Conservation (phyloP, 2,113 vertebrate genomes). For the Ifrita kowaldi region DNA sequence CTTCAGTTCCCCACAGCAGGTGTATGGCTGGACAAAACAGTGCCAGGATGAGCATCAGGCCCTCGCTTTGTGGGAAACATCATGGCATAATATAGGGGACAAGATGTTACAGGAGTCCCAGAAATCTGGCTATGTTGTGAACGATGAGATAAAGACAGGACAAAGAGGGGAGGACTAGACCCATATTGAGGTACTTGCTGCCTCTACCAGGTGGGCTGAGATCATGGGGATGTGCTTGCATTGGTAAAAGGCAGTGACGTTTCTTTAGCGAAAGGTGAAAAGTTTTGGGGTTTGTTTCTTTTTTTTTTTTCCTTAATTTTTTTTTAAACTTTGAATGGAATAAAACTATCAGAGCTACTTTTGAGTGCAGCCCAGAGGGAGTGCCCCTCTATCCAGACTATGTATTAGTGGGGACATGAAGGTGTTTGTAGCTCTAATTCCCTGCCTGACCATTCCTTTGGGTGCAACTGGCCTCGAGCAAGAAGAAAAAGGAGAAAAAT, state of each 20-base stretch:
- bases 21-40: not conserved
- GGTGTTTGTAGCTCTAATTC: constrained; percentile 54
- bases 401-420: constrained; percentile 47
- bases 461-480: constrained; percentile 64
- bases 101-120: not conserved
- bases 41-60: not conserved
- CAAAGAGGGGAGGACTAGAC: not conserved
- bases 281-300: not conserved
- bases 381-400: constrained; percentile 21
- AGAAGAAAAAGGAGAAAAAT: constrained; percentile 65
- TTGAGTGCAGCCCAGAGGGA: constrained; percentile 20
- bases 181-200: not conserved
- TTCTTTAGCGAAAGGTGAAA: constrained; percentile 4
- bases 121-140: not conserved
- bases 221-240: not conserved
- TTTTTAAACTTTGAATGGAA: not conserved
- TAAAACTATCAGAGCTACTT: constrained; percentile 32
- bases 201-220: not conserved
- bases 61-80: rapidly evolving
- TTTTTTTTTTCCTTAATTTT: not conserved
- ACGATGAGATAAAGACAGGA: not conserved
- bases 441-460: constrained; percentile 66
- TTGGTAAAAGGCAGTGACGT: not conserved
- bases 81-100: not conserved
- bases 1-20: not conserved